These are phyloP conservation scores for Gandaritis pyraliata DNA, from an alignment of 2,888 invertebrate genomes.

Conservation along the genomic window DNA sequence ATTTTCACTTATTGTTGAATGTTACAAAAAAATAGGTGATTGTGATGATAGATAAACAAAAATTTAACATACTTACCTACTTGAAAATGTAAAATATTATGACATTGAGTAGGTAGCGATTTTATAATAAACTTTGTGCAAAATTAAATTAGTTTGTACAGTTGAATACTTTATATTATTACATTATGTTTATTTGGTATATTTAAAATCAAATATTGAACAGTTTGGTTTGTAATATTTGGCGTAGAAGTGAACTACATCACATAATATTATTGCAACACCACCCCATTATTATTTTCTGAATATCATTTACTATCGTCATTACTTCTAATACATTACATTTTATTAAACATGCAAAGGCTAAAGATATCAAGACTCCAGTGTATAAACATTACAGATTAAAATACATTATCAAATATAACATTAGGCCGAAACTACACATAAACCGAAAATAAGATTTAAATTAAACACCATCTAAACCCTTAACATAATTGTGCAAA, in stretches of 20 bases:
- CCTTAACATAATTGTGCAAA: conserved; percentile 53
- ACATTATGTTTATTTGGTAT: conserved; percentile 47
- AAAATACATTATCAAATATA: conserved; percentile 39
- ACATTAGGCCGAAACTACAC: conserved; percentile 53
- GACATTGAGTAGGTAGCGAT: neutral
- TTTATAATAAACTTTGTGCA: conserved; percentile 24
- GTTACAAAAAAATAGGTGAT: neutral
- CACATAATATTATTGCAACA: conserved; percentile 46
- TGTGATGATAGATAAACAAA: neutral
- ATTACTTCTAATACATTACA: conserved; percentile 42
- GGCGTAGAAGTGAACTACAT: conserved; percentile 50
- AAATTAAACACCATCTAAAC: conserved; percentile 45
- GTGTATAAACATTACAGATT: conserved; percentile 39
- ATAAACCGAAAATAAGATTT: conserved; percentile 40
- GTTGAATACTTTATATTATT: conserved; percentile 34
- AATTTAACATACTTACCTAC: conserved; percentile 3
- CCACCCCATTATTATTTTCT: conserved; percentile 38
- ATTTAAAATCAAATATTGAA: conserved; percentile 47
- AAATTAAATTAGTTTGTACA: conserved; percentile 29
- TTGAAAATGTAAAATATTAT: conserved; percentile 20
- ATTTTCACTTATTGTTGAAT: neutral
- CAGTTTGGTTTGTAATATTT: conserved; percentile 52
- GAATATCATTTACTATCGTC: conserved; percentile 42
- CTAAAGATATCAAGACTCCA: conserved; percentile 36
- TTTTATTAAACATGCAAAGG: conserved; percentile 43